Percentiles rank a stretch among this genome's conserved stretches.
Conservation (phyloP, 30 jellyfish, hydroid and myxozoan species). For the Aurelia aurita complex sp. Pacific region DNA sequence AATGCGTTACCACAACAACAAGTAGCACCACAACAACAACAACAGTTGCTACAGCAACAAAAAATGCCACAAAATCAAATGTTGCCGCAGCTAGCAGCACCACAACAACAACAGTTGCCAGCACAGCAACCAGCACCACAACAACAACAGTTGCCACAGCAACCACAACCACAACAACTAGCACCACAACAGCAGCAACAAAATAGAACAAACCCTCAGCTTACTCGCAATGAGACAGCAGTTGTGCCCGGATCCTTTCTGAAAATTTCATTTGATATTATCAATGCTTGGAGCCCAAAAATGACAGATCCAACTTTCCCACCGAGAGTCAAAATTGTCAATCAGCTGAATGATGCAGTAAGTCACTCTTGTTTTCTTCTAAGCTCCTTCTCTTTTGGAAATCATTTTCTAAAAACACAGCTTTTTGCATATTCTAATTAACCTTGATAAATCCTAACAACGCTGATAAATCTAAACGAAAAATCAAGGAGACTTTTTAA, state of each 20-base stretch:
- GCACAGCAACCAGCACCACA: not conserved
- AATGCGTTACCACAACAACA: not conserved
- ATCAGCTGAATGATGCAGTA: conserved; percentile 75
- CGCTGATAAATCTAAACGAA: no score
- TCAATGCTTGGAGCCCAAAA: conserved; percentile 52
- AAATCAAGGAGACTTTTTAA: no score
- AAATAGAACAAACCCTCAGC: not conserved
- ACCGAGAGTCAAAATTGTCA: conserved; percentile 48
- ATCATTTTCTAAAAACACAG: no score
- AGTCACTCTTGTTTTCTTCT: conserved; percentile 6
- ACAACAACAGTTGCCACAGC: not conserved
- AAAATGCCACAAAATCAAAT: not conserved
- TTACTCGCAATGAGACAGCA: not conserved
- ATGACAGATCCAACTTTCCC: conserved; percentile 78
- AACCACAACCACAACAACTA: not conserved
- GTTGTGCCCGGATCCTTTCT: conserved; percentile 11
- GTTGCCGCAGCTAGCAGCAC: conserved; percentile 2
- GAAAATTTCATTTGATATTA: conserved; percentile 56
- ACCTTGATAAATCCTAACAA: no score
- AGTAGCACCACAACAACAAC: not conserved
- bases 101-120: not conserved
- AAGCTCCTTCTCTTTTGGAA: no score
- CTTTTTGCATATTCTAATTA: no score
- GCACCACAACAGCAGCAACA: conserved; percentile 11
- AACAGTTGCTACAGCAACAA: not conserved